Base-by-base conservation (phyloP, 1,140 invertebrate genomes). In the Drosophila asahinai region DNA sequence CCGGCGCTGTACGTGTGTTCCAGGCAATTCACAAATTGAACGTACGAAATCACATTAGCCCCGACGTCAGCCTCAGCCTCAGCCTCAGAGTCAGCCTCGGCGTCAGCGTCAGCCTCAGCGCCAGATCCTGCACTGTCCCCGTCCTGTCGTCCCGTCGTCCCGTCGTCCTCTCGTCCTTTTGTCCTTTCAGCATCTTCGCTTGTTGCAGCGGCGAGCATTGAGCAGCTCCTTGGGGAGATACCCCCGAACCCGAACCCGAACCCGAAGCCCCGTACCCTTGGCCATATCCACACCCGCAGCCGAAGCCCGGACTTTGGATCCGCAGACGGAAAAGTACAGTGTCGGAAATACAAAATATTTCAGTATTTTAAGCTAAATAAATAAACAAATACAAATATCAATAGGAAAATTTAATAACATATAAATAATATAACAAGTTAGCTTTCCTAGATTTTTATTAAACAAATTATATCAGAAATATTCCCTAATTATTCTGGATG, bases 21-120 rank as follows among this genome's bases (percentile, higher is more conserved):
- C 71, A 77, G 63, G 64, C 83, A 86, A 86, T 86, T 86, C 83
- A 89, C 83, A 86, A 86, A 86, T 86, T 86, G 83, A 86, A 86
- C 83, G 81, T 80, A 89, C 84, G 80, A 86, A 86, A 83, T 86
- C 83, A 89, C 84, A 86, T 86, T 86, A 86, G 83, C 67, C 68
- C 51, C 82, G 61, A 76, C 81, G 49, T 51, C 77, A 80, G 79
- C 70, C 54, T 22, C 73, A 65, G 66, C 25, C 64, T 40, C 58
- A 27, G 52, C 45, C 45, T 33, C 57, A 33, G 48, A 22, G 27
- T 27, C 64, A 22, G 54, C 40, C 25, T 33, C 62, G 27, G 61
- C n/a, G 25, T 47, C 77, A 76, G 75, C 63, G 42, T 17, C 67
- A 61, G 61, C 30, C 45, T 22, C 54, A 45, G 59, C 25, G 14